A percentile compares a stretch with the other conserved stretches of the same genome.
Evolutionary conservation across 2,113 vertebrate genomes (phyloP).

Genomic region (Xiphias gladius): DNA sequence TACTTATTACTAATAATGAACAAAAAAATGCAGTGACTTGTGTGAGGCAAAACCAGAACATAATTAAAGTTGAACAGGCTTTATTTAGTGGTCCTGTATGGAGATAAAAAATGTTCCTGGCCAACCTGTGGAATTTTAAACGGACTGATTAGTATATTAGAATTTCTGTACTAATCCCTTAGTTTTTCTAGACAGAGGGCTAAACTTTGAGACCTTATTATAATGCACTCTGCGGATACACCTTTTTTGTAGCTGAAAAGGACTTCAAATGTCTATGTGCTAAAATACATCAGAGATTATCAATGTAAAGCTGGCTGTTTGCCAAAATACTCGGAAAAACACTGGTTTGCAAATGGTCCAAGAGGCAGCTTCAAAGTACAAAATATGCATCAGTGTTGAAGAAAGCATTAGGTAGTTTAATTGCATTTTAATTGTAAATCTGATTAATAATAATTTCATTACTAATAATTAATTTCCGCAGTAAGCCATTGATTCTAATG

Average conservation of each 20-base stretch:
- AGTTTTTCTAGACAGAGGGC: slow-evolving; percentile 31
- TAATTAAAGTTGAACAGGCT: neutral
- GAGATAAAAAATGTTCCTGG: neutral
- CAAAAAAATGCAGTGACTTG: neutral
- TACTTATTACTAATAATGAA: neutral
- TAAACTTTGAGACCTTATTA: neutral
- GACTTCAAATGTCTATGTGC: neutral
- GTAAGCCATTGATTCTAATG: slow-evolving; percentile 4
- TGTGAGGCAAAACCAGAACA: neutral
- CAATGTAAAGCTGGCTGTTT: neutral
- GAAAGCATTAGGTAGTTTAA: slow-evolving; percentile 34
- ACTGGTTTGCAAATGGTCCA: neutral
- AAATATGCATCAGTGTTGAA: slow-evolving; percentile 15
- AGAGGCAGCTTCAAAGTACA: neutral
- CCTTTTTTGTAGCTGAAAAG: slow-evolving; percentile 28
- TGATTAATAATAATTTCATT: slow-evolving; percentile 39
- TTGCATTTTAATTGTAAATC: slow-evolving; percentile 43
- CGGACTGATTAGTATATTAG: neutral
- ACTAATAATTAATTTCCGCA: slow-evolving; percentile 14
- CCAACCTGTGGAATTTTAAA: slow-evolving; percentile 18
- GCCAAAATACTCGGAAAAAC: neutral
- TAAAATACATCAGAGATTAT: slow-evolving; percentile 20
- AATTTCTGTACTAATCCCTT: slow-evolving; percentile 2
- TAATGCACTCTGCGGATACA: slow-evolving; percentile 18
- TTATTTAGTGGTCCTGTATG: neutral